Evolutionary conservation across 1,140 invertebrate genomes (phyloP).

Genomic region (Galleria mellonella): DNA sequence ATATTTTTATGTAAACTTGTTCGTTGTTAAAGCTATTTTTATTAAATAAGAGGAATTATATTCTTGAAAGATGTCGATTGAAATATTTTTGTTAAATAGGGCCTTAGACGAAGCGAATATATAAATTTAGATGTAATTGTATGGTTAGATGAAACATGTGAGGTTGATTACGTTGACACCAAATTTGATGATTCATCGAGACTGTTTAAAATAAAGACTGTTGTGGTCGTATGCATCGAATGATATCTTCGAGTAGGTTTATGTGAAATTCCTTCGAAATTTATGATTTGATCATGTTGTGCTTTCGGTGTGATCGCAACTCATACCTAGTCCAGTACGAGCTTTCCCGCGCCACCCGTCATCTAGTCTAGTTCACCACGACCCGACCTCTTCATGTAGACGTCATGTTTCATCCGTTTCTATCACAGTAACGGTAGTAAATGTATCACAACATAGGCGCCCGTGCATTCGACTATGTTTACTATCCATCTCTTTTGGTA

Average conservation of each 20-base stretch:
- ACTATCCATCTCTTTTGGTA: slow-evolving; percentile 38
- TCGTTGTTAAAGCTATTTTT: slow-evolving; percentile 68
- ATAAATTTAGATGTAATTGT: slow-evolving; percentile 50
- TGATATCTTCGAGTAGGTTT: slow-evolving; percentile 47
- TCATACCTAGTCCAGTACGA: slow-evolving; percentile 39
- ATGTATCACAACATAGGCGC: slow-evolving; percentile 72
- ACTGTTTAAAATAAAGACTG: slow-evolving; percentile 63
- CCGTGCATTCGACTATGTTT: slow-evolving; percentile 49
- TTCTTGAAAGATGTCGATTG: slow-evolving; percentile 54
- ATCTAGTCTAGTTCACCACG: slow-evolving; percentile 55
- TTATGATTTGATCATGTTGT: slow-evolving; percentile 56
- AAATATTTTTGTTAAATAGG: slow-evolving; percentile 68
- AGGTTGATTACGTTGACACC: slow-evolving; percentile 52
- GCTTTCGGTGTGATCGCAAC: slow-evolving; percentile 65
- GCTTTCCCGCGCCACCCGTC: slow-evolving; percentile 54
- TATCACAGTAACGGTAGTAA: slow-evolving; percentile 67
- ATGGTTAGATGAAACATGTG: slow-evolving; percentile 49
- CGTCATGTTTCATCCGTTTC: slow-evolving; percentile 57
- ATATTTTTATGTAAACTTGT: slow-evolving; percentile 67
- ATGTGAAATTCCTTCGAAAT: slow-evolving; percentile 30
- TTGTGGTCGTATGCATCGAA: slow-evolving; percentile 64
- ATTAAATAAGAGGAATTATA: slow-evolving; percentile 61
- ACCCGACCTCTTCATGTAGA: slow-evolving; percentile 60
- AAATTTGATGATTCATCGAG: slow-evolving; percentile 40
- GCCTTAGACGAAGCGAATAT: slow-evolving; percentile 47